Percentiles rank a stretch among this genome's conserved stretches.
phyloP scores from a whole-genome alignment of 2,888 invertebrate species.

The Pterobdella sp. region DNA sequence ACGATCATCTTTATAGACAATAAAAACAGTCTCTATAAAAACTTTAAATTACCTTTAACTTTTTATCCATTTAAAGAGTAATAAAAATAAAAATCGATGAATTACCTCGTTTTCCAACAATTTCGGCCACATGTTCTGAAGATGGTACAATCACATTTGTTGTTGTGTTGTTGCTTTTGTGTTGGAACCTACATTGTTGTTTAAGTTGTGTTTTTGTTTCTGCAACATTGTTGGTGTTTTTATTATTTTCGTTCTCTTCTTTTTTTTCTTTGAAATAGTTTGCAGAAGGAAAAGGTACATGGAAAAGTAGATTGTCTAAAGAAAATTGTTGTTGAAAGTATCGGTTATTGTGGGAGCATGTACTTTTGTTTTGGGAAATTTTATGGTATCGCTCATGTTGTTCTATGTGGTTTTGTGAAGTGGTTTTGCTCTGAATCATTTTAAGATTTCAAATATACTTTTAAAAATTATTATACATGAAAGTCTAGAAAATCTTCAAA shows the following conservation, averaged over 20 bases:
- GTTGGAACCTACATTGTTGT: neutral
- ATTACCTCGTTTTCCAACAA: conserved; percentile 22
- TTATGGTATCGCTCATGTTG: neutral
- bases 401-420: neutral
- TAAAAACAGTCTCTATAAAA: too few species aligned
- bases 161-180: conserved; percentile 12
- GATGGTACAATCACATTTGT: neutral
- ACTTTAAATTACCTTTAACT: too few species aligned
- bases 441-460: too few species aligned
- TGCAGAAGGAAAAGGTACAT: neutral
- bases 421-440: neutral
- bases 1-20: too few species aligned
- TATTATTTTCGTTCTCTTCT: neutral
- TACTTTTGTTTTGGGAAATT: neutral
- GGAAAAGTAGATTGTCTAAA: too few species aligned
- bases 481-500: too few species aligned
- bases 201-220: neutral
- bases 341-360: neutral
- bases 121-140: conserved; percentile 14
- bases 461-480: too few species aligned
- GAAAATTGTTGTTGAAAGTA: neutral
- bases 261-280: conserved; percentile 3
- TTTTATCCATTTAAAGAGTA: neutral
- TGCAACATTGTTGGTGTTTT: conserved; percentile 5
- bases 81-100: conserved; percentile 5